Conservation (phyloP, 2,888 invertebrate species). For the Podabrus alpinus region DNA sequence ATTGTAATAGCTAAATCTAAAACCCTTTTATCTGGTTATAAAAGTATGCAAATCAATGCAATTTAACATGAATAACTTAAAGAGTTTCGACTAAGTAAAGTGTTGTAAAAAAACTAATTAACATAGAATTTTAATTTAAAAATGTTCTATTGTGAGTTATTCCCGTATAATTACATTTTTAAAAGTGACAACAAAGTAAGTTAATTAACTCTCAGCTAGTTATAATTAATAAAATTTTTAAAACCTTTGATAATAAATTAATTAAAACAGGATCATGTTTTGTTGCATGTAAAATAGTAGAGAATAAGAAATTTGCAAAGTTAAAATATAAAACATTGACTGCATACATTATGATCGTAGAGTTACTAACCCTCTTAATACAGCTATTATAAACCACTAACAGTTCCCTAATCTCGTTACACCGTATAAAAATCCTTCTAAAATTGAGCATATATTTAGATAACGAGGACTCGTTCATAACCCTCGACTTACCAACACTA, state of each 20-base stretch:
- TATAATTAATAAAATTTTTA: neutral
- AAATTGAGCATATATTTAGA: slow-evolving; percentile 35
- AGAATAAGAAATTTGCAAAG: neutral
- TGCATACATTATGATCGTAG: slow-evolving; percentile 42
- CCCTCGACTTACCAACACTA: slow-evolving; percentile 26
- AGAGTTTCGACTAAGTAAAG: neutral
- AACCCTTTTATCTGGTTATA: neutral
- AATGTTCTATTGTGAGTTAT: neutral
- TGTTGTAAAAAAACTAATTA: neutral
- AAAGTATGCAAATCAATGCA: neutral
- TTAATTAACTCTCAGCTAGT: neutral
- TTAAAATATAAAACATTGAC: slow-evolving; percentile 31
- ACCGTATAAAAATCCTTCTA: slow-evolving; percentile 41
- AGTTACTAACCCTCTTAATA: slow-evolving; percentile 43
- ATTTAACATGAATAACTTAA: neutral
- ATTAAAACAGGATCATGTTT: neutral
- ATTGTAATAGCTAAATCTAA: neutral
- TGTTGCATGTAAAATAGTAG: neutral
- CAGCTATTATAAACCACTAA: slow-evolving; percentile 47
- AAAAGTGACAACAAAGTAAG: neutral
- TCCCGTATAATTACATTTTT: neutral
- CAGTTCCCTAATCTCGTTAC: slow-evolving; percentile 44
- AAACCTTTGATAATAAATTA: neutral
- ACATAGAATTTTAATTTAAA: neutral
- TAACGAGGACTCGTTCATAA: slow-evolving; percentile 31